These are phyloP conservation scores for Apotomis capreana DNA, from an alignment of 2,888 invertebrate genomes.

Conservation along the genomic window DNA sequence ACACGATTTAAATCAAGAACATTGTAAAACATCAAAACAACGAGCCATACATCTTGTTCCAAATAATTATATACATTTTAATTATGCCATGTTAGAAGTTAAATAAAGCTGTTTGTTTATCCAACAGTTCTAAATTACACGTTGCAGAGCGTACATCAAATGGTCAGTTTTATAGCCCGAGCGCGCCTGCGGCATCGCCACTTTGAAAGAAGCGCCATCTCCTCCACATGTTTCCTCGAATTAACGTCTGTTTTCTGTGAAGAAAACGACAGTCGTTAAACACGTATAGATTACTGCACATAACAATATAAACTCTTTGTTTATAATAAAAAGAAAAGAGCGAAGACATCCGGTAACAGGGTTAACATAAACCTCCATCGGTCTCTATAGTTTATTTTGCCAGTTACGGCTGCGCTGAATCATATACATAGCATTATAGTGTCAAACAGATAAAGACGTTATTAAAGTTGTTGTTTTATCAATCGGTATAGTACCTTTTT, in stretches of 20 bases:
- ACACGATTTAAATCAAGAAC: not conserved
- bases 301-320: slow-evolving; percentile 76
- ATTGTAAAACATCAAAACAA: slow-evolving; percentile 27
- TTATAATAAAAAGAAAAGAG: slow-evolving; percentile 64
- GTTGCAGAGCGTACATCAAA: slow-evolving; percentile 76
- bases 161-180: slow-evolving; percentile 67
- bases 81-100: slow-evolving; percentile 64
- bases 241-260: slow-evolving; percentile 81
- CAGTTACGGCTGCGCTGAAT: no score
- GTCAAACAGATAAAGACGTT: no score
- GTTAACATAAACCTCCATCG: slow-evolving; percentile 32
- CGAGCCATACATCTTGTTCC: slow-evolving; percentile 15
- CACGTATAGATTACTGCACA: slow-evolving; percentile 70
- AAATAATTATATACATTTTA: slow-evolving; percentile 47
- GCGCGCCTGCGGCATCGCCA: slow-evolving; percentile 77
- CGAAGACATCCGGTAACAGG: slow-evolving; percentile 53
- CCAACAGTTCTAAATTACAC: slow-evolving; percentile 64
- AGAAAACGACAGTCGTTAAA: slow-evolving; percentile 78
- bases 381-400: not conserved
- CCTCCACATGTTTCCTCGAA: slow-evolving; percentile 82
- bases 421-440: no score
- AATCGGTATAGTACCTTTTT: no score
- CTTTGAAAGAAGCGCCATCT: slow-evolving; percentile 80
- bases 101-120: slow-evolving; percentile 77
- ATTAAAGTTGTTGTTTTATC: no score